Conservation (phyloP, 2,797 vertebrate species). For the Hydrocynus forskahlii region DNA sequence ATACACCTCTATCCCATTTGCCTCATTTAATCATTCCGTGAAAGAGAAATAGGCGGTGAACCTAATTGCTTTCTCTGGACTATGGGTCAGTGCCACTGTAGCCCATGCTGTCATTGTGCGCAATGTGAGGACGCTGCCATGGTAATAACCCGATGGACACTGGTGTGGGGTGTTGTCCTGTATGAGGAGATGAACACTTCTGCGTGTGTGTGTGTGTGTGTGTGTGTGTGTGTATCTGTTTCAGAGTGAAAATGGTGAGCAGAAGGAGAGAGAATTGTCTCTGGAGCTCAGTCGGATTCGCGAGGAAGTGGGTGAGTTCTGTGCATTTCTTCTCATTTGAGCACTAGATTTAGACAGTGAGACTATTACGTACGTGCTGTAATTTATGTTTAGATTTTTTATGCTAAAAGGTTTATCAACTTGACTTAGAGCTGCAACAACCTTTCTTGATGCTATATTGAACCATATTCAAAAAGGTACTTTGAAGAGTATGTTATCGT, state of each 20-base stretch:
- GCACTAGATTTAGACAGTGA: background rate
- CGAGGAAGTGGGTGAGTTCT: constrained; percentile 92
- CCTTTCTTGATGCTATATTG: too few relatives aligned
- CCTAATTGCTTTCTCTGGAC: background rate
- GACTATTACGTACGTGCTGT: too few relatives aligned
- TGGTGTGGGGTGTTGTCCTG: background rate
- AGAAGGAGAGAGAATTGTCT: constrained; percentile 85
- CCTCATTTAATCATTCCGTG: background rate
- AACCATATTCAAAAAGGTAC: too few relatives aligned
- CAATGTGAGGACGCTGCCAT: constrained; percentile 75
- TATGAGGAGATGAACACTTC: too few relatives aligned
- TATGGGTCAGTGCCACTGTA: constrained; percentile 80
- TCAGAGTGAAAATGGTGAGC: constrained; percentile 87
- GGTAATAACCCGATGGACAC: constrained; percentile 63
- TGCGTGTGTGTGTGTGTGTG: background rate
- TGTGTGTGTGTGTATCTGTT: constrained; percentile 52
- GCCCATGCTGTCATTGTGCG: constrained; percentile 63
- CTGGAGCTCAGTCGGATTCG: constrained; percentile 86
- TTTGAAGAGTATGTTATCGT: too few relatives aligned
- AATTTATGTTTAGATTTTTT: too few relatives aligned
- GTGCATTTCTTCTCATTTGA: background rate
- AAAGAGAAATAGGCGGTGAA: background rate
- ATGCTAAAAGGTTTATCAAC: too few relatives aligned
- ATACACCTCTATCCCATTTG: background rate
- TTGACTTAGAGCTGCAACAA: too few relatives aligned